These are phyloP conservation scores for Coregonus clupeaformis DNA, from an alignment of 2,113 vertebrate species.

Conservation along the genomic window DNA sequence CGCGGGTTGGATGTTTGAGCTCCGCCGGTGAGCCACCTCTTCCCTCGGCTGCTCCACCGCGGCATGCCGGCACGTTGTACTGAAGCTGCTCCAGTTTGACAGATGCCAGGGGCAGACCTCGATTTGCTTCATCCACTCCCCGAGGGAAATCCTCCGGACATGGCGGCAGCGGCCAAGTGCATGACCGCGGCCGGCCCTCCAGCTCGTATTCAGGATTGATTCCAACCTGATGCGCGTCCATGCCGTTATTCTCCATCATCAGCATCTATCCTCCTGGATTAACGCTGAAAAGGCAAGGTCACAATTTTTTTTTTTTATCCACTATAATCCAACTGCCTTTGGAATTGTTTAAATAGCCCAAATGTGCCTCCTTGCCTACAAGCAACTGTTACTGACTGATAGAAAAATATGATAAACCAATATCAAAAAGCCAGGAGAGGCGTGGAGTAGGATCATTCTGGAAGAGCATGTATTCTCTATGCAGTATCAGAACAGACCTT, in stretches of 20 bases:
- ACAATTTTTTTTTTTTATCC: too few relatives aligned
- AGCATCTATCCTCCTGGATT: slow-evolving; percentile 63
- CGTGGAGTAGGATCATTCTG: slow-evolving; percentile 61
- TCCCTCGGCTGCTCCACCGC: slow-evolving; percentile 69
- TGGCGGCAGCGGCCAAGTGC: slow-evolving; percentile 93
- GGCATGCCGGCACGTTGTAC: slow-evolving; percentile 74
- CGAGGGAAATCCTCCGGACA: slow-evolving; percentile 83
- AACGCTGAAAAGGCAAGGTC: slow-evolving; percentile 62
- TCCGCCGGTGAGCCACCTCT: slow-evolving; percentile 83
- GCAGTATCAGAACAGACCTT: slow-evolving; percentile 65
- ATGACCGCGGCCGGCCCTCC: slow-evolving; percentile 86
- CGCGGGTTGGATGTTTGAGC: slow-evolving; percentile 76
- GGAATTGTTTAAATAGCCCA: slow-evolving; percentile 37
- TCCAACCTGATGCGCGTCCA: slow-evolving; percentile 91
- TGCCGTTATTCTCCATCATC: slow-evolving; percentile 84
- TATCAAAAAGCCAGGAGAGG: slow-evolving; percentile 52
- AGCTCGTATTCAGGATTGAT: slow-evolving; percentile 92
- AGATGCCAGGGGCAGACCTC: slow-evolving; percentile 64
- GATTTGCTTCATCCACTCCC: slow-evolving; percentile 69
- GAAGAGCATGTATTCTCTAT: slow-evolving; percentile 50
- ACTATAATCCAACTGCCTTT: slow-evolving; percentile 35
- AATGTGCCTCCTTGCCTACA: slow-evolving; percentile 21
- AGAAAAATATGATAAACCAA: slow-evolving; percentile 37
- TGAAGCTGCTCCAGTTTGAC: slow-evolving; percentile 65
- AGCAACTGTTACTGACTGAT: slow-evolving; percentile 37